These are phyloP conservation scores for Lamellibrachia satsuma DNA, from an alignment of 2,888 invertebrate genomes.

Conservation along the genomic window DNA sequence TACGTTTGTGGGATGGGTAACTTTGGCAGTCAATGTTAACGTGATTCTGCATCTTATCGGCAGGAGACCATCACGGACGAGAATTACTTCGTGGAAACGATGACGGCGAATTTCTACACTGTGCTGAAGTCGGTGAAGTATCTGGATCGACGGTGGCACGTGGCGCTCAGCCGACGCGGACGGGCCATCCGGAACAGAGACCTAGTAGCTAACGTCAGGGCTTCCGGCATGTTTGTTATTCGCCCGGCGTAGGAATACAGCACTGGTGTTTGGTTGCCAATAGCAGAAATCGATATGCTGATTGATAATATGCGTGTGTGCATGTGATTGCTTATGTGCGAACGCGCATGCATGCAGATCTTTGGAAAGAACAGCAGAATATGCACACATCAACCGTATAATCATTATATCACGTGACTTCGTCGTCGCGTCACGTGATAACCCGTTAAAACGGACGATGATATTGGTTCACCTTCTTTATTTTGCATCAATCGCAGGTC, in stretches of 20 bases:
- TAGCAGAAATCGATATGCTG: not conserved
- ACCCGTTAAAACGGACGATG: not conserved
- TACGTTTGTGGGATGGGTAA: not conserved
- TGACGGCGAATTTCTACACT: not conserved
- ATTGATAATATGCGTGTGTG: not conserved
- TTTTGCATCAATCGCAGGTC: not conserved
- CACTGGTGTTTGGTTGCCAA: not conserved
- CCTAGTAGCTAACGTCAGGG: not conserved
- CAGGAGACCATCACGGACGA: not conserved
- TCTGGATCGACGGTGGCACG: not conserved
- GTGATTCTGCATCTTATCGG: not conserved
- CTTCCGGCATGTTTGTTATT: not conserved
- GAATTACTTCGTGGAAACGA: constrained; percentile 4
- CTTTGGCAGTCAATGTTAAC: not conserved
- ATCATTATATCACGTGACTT: not conserved
- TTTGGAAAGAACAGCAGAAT: too few species aligned
- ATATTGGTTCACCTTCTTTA: not conserved
- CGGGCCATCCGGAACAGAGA: not conserved
- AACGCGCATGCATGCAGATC: not conserved
- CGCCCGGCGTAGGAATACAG: not conserved
- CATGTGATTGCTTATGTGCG: not conserved
- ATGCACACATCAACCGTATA: not conserved
- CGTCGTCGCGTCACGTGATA: too few species aligned
- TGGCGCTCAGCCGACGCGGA: not conserved
- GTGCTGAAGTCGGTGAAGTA: not conserved